Percentiles rank a stretch among this genome's conserved stretches.
Evolutionary conservation across 2,113 vertebrate species (phyloP).

Genomic region (Tinamus guttatus): DNA sequence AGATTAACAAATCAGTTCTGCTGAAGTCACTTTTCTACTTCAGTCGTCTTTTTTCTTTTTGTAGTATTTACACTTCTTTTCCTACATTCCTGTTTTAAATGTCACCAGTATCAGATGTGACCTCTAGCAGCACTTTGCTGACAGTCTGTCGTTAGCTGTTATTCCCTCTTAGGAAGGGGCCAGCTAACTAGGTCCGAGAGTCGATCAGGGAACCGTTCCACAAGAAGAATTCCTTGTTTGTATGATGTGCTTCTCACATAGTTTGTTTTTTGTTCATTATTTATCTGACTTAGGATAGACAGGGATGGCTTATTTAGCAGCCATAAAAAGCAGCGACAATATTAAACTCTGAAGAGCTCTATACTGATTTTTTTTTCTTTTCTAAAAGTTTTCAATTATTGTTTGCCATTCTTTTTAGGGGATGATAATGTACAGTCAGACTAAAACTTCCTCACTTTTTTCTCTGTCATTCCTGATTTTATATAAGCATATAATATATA

Average conservation of each 20-base stretch:
- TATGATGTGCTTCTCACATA: not conserved
- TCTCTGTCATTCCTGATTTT: not conserved
- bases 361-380: not conserved
- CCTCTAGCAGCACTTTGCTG: not conserved
- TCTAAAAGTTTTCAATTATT: not conserved
- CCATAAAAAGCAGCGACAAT: not conserved
- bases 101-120: not conserved
- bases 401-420: not conserved
- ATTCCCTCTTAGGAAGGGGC: not conserved
- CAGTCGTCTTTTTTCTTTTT: conserved; percentile 7
- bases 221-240: not conserved
- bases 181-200: not conserved
- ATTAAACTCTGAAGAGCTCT: not conserved
- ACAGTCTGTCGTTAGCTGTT: not conserved
- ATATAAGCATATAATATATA: too few relatives aligned
- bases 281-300: not conserved
- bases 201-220: not conserved
- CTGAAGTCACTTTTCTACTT: not conserved
- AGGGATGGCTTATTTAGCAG: not conserved
- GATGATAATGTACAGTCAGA: not conserved
- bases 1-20: not conserved
- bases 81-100: not conserved
- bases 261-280: not conserved
- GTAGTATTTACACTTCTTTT: not conserved
- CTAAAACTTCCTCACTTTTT: not conserved